phyloP scores from a whole-genome alignment of 2,113 vertebrate genomes.

The Aegithalos caudatus region DNA sequence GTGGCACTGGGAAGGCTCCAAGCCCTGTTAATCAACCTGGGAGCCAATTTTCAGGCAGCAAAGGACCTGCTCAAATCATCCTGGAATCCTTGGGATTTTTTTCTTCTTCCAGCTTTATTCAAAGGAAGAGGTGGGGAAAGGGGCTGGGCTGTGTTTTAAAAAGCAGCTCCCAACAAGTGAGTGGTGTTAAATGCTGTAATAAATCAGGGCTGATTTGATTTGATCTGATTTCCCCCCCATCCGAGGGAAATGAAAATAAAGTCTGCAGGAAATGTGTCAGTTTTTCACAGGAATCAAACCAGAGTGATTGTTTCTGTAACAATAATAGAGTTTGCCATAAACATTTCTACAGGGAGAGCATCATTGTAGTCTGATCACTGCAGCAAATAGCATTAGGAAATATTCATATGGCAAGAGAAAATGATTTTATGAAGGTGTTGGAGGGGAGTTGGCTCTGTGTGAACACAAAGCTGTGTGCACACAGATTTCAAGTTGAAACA shows the following conservation, averaged over 20 bases:
- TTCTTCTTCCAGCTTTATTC: not conserved
- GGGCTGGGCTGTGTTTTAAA: not conserved
- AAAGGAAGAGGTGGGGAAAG: not conserved
- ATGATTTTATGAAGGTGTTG: not conserved
- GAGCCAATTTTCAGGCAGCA: not conserved
- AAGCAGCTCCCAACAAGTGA: not conserved
- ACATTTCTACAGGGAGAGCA: conserved; percentile 5
- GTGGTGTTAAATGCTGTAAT: not conserved
- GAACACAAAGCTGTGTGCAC: not conserved
- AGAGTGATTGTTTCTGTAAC: conserved; percentile 30
- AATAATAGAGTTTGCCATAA: conserved; percentile 24
- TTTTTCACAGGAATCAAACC: not conserved
- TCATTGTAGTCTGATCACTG: not conserved
- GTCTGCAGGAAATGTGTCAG: conserved; percentile 31
- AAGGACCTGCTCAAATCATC: not conserved
- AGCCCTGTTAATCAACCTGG: not conserved
- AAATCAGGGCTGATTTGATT: conserved; percentile 29
- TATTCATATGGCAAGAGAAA: not conserved
- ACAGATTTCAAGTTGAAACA: not conserved
- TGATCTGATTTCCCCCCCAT: conserved; percentile 20
- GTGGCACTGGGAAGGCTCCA: not conserved
- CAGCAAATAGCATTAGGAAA: conserved; percentile 1
- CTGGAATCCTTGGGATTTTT: not conserved
- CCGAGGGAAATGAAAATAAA: conserved; percentile 42
- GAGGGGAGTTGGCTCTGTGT: not conserved